These are phyloP conservation scores for Micronycteris hirsuta DNA, from an alignment of 2,113 vertebrate species.

Conservation along the genomic window DNA sequence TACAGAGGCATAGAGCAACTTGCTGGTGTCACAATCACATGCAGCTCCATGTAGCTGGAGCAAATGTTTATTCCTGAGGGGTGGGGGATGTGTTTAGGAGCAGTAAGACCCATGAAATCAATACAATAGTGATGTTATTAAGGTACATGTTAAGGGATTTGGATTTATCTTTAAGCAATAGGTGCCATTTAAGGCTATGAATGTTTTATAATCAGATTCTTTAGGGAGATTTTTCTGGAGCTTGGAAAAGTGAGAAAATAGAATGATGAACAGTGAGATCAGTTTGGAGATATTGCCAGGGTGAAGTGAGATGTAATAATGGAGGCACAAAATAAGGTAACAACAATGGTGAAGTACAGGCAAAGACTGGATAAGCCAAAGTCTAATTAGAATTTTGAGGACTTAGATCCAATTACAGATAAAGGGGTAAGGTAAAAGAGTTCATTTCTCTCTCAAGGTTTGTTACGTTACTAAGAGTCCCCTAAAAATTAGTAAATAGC, in stretches of 20 bases:
- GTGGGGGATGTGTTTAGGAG: background rate
- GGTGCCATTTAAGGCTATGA: background rate
- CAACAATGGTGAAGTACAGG: background rate
- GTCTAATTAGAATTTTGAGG: background rate
- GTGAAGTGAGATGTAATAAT: background rate
- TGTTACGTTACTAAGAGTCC: background rate
- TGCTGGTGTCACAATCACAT: background rate
- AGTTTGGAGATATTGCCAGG: background rate
- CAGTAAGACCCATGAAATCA: background rate
- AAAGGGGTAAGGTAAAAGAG: background rate
- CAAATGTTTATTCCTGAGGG: background rate
- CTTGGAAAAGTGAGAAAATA: background rate
- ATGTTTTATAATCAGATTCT: background rate
- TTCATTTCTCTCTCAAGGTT: background rate
- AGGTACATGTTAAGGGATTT: background rate
- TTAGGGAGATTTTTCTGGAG: background rate
- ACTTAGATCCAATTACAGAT: background rate
- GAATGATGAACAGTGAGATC: background rate
- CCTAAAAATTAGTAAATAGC: background rate
- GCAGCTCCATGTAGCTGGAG: background rate
- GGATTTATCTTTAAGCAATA: background rate
- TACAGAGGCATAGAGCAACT: background rate
- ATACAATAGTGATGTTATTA: background rate
- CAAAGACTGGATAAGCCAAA: background rate
- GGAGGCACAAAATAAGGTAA: background rate